Evolutionary conservation across 2,797 vertebrate genomes (phyloP).

Genomic region (Sebastes cheni): DNA sequence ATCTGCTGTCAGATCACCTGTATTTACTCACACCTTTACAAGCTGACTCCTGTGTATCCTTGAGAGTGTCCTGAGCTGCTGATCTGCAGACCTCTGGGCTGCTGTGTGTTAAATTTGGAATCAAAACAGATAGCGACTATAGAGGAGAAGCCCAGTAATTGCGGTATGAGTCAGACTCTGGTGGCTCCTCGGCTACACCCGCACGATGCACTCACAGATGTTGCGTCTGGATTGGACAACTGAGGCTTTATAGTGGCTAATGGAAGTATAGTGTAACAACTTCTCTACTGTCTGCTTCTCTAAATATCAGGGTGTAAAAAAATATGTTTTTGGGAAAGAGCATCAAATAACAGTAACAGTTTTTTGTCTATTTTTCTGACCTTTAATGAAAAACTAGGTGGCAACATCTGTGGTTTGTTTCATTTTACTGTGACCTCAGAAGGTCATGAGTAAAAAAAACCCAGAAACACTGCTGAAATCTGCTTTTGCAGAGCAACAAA

Average conservation of each 20-base stretch:
- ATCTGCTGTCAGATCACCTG: neutral
- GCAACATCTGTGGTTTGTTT: neutral
- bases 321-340: neutral
- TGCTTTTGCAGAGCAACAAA: constrained; percentile 35
- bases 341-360: too few species aligned
- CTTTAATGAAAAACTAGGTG: neutral
- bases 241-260: neutral
- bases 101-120: constrained; percentile 51
- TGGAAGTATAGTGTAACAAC: constrained; percentile 1
- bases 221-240: constrained; percentile 29
- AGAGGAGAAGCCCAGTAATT: constrained; percentile 56
- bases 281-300: neutral
- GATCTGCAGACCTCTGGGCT: constrained; percentile 10
- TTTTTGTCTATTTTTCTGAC: neutral
- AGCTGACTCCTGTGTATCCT: neutral
- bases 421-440: neutral
- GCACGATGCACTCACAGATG: constrained; percentile 34
- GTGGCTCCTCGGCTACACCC: constrained; percentile 45
- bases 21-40: neutral
- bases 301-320: neutral
- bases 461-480: neutral
- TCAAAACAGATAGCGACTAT: constrained; percentile 36
- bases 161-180: constrained; percentile 69
- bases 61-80: neutral
- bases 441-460: neutral